phyloP scores from a whole-genome alignment of 2,113 vertebrate genomes.

The Chauna torquata region DNA sequence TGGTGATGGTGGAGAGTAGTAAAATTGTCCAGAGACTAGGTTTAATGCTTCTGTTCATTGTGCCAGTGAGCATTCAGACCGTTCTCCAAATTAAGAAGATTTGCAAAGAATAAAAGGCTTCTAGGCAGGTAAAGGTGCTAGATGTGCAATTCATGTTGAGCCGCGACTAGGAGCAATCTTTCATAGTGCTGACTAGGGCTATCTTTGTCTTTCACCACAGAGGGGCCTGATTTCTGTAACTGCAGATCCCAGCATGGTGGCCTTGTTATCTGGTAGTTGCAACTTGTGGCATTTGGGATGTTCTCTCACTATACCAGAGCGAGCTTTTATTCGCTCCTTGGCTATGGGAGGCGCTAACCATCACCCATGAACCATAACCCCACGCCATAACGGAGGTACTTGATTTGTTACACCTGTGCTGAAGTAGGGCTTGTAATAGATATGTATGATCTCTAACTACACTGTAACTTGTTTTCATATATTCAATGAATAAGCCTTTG shows the following conservation, averaged over 20 bases:
- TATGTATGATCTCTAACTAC: not conserved
- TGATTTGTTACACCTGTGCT: fast-evolving
- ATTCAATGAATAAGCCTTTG: not conserved
- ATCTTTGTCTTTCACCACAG: not conserved
- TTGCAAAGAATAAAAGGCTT: not conserved
- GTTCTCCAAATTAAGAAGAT: not conserved
- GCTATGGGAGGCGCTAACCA: not conserved
- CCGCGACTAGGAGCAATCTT: not conserved
- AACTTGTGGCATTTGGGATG: not conserved
- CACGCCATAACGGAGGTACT: fast-evolving
- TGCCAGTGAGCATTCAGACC: not conserved
- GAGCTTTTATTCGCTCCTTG: not conserved
- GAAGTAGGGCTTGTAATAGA: not conserved
- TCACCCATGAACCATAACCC: not conserved
- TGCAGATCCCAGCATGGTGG: not conserved
- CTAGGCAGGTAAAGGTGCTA: not conserved
- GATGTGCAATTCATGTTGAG: not conserved
- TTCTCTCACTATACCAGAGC: not conserved
- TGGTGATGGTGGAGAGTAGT: not conserved
- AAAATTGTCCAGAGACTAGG: not conserved
- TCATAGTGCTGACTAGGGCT: not conserved
- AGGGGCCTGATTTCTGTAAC: not conserved
- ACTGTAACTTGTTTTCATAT: not conserved
- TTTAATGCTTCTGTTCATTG: not conserved
- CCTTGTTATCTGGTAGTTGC: not conserved